Percentiles rank a stretch among this genome's conserved stretches.
phyloP scores from a whole-genome alignment of 2,888 invertebrate species.

The Epiblema foenella region DNA sequence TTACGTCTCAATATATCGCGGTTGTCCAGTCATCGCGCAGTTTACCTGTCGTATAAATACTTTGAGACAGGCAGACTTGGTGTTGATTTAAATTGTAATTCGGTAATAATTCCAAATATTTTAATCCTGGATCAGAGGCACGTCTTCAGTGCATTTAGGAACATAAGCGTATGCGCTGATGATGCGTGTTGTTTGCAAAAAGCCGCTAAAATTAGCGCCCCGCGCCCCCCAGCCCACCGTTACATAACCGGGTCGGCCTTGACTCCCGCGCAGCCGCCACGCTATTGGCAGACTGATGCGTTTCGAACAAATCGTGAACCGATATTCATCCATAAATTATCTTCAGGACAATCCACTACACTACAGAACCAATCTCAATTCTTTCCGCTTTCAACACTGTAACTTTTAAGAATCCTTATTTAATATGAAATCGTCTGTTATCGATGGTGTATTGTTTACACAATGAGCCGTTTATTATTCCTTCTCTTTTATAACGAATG shows the following conservation, averaged over 20 bases:
- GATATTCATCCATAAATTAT: constrained; percentile 46
- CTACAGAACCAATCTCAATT: constrained; percentile 17
- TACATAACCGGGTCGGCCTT: constrained; percentile 82
- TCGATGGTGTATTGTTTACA: constrained; percentile 24
- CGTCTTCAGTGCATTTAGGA: constrained; percentile 47
- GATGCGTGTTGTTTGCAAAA: constrained; percentile 72
- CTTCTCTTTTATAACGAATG: constrained; percentile 12
- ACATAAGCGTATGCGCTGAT: constrained; percentile 59
- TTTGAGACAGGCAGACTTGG: background rate
- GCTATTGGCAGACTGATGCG: constrained; percentile 61
- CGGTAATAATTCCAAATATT: constrained; percentile 23
- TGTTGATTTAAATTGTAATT: background rate
- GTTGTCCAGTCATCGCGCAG: constrained; percentile 2
- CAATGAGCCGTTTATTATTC: constrained; percentile 17
- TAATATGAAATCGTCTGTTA: constrained; percentile 35
- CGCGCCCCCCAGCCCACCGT: constrained; percentile 68
- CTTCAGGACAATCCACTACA: constrained; percentile 18
- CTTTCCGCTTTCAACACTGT: constrained; percentile 5
- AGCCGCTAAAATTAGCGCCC: constrained; percentile 78
- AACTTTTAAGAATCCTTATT: constrained; percentile 50
- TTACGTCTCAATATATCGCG: constrained; percentile 6
- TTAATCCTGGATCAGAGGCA: background rate
- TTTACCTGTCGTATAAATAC: background rate
- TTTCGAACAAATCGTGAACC: constrained; percentile 40
- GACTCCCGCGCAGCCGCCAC: constrained; percentile 79